A percentile compares a stretch with the other conserved stretches of the same genome.
Evolutionary conservation across 2,797 vertebrate species (phyloP).

Genomic region (Falco columbarius): DNA sequence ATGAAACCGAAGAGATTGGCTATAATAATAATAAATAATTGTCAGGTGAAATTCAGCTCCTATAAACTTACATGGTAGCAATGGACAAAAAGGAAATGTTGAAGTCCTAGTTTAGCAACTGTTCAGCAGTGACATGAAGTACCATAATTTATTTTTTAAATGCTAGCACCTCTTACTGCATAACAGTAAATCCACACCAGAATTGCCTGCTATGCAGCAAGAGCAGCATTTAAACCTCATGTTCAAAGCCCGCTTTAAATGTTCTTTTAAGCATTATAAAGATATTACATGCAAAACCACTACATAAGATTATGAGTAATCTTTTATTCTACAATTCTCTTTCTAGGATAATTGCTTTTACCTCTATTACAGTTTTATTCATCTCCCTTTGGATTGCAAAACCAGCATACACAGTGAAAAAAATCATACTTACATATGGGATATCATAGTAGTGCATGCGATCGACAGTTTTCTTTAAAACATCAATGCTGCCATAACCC

Average conservation of each 20-base stretch:
- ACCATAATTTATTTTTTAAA: not conserved
- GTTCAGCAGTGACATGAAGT: not conserved
- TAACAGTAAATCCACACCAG: not conserved
- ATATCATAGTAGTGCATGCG: constrained; percentile 40
- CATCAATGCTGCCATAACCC: constrained; percentile 37
- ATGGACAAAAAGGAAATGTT: not conserved
- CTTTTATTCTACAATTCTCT: not conserved
- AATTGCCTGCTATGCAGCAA: not conserved
- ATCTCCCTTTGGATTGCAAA: not conserved
- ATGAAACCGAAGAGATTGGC: not conserved
- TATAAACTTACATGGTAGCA: not conserved
- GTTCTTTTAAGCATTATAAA: not conserved
- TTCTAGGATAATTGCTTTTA: not conserved
- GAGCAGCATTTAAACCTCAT: not conserved
- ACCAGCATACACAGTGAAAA: not conserved
- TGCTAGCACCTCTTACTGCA: not conserved
- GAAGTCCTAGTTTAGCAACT: not conserved
- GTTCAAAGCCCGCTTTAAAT: not conserved
- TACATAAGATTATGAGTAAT: not conserved
- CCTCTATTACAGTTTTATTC: not conserved
- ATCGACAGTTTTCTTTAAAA: not conserved
- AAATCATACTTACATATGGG: constrained; percentile 22
- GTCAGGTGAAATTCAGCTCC: not conserved
- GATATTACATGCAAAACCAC: not conserved
- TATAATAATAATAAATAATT: not conserved